These are phyloP conservation scores for Poeciliopsis gracilis DNA, from an alignment of 2,797 vertebrate genomes.

Conservation along the genomic window DNA sequence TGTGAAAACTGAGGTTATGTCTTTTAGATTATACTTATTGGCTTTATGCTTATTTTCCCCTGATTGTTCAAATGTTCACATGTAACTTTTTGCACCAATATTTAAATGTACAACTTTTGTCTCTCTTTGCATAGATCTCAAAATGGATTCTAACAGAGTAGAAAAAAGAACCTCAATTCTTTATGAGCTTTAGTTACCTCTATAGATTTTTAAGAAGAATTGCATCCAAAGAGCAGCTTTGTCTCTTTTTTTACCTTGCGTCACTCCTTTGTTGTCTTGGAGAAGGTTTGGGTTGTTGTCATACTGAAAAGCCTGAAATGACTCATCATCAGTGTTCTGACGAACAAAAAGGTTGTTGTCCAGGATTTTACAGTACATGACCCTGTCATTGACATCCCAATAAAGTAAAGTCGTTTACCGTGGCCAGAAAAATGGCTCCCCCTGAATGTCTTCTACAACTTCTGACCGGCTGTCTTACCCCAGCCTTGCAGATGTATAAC, in stretches of 20 bases:
- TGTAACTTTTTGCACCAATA: not conserved
- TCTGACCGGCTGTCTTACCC: not conserved
- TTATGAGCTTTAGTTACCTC: not conserved
- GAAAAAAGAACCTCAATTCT: not conserved
- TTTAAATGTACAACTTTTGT: not conserved
- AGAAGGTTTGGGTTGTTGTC: not conserved
- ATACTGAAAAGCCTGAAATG: not conserved
- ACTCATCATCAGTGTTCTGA: not conserved
- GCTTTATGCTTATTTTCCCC: not conserved
- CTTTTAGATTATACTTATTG: not conserved
- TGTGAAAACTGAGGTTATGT: not conserved
- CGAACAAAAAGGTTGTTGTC: not conserved
- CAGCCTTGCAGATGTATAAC: not conserved
- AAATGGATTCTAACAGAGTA: not conserved
- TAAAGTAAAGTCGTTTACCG: not conserved
- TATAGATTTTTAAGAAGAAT: not conserved
- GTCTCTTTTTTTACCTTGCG: not conserved
- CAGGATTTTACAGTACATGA: not conserved
- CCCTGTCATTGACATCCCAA: not conserved
- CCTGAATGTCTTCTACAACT: not conserved
- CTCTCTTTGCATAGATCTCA: not conserved
- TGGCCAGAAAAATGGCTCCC: not conserved
- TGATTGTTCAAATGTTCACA: not conserved
- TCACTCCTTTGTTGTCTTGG: not conserved
- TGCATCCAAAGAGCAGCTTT: not conserved